A percentile compares a stretch with the other conserved stretches of the same genome.
Conservation (phyloP, 2,113 vertebrate species). For the Vulpes ferrilata region DNA sequence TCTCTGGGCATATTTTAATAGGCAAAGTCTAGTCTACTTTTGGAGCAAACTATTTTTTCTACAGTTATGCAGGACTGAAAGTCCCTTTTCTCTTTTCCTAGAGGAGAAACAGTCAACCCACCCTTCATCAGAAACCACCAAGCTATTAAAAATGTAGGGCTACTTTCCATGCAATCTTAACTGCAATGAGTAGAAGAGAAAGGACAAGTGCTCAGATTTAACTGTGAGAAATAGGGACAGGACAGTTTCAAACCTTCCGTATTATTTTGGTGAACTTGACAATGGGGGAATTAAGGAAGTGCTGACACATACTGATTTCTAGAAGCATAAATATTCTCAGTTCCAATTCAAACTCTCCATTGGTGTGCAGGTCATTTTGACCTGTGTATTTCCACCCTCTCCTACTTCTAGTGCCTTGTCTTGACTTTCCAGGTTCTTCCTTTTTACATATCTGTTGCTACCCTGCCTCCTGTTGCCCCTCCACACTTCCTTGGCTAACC, state of each 20-base stretch:
- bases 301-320: not conserved
- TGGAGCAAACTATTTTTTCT: not conserved
- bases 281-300: not conserved
- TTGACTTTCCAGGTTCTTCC: not conserved
- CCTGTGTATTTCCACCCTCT: not conserved
- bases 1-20: not conserved
- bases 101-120: not conserved
- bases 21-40: not conserved
- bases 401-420: not conserved
- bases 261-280: not conserved
- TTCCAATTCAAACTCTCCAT: not conserved
- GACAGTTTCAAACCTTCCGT: not conserved
- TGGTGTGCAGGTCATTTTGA: not conserved
- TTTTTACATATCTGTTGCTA: not conserved
- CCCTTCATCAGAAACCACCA: not conserved
- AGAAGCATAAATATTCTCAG: not conserved
- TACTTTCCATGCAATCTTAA: not conserved
- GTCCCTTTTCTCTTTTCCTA: not conserved
- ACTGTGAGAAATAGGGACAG: not conserved
- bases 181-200: not conserved
- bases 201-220: not conserved
- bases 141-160: not conserved
- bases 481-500: not conserved
- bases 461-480: accelerated
- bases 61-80: not conserved